Percentiles rank a stretch among this genome's conserved stretches.
Evolutionary conservation across 2,113 vertebrate species (phyloP).

Genomic region (Murina feae): DNA sequence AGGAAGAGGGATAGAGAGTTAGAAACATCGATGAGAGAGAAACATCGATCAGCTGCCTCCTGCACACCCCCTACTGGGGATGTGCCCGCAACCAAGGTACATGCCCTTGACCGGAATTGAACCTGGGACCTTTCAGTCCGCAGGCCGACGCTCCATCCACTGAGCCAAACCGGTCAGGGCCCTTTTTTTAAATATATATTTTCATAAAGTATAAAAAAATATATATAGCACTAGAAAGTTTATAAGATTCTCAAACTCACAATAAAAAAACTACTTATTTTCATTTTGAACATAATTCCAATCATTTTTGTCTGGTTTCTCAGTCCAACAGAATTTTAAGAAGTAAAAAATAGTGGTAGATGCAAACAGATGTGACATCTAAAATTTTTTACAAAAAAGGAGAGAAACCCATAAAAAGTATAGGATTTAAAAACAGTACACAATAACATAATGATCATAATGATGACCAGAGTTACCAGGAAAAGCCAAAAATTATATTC

Average conservation of each 20-base stretch:
- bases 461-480: neutral
- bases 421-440: neutral
- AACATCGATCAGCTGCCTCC: too few relatives aligned
- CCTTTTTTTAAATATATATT: too few relatives aligned
- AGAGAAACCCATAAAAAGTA: neutral
- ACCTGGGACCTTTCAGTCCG: too few relatives aligned
- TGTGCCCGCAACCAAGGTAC: too few relatives aligned
- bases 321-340: slow-evolving; percentile 19
- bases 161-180: too few relatives aligned
- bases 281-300: slow-evolving; percentile 29
- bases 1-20: too few relatives aligned
- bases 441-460: neutral
- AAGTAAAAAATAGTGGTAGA: neutral
- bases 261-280: slow-evolving; percentile 46
- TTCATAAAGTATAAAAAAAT: neutral
- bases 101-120: too few relatives aligned
- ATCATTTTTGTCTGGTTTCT: neutral
- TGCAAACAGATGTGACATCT: neutral
- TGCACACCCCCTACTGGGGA: too few relatives aligned
- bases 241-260: slow-evolving; percentile 5
- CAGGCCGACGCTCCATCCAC: too few relatives aligned
- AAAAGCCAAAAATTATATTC: neutral
- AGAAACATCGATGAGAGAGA: too few relatives aligned
- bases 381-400: neutral
- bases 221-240: neutral